Conservation (phyloP, 2,797 vertebrate species). For the Crocodylus rhombifer region DNA sequence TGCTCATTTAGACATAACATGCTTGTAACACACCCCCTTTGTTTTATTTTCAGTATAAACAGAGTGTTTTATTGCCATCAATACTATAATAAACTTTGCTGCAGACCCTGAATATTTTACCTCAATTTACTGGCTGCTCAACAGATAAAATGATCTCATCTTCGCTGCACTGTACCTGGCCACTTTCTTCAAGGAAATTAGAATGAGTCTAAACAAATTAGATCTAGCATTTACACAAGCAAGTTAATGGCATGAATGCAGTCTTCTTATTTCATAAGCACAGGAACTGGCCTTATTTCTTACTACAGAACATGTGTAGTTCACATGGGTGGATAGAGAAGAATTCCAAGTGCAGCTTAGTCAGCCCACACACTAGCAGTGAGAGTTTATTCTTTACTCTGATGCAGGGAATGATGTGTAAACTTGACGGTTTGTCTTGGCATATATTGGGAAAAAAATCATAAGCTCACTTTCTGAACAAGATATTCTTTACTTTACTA, state of each 20-base stretch:
- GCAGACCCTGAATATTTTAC: neutral
- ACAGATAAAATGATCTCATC: neutral
- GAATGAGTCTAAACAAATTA: neutral
- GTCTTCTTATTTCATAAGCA: neutral
- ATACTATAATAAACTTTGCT: neutral
- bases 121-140: neutral
- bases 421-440: neutral
- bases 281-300: neutral
- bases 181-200: neutral
- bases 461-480: neutral
- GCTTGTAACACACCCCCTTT: neutral
- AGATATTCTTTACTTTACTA: too few relatives aligned
- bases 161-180: neutral
- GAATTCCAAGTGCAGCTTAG: neutral
- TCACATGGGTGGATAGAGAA: neutral
- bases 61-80: neutral
- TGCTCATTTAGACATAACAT: neutral
- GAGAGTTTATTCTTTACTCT: neutral
- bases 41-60: neutral
- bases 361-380: neutral
- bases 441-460: neutral
- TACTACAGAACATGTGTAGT: neutral
- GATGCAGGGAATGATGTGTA: neutral
- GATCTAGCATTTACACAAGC: neutral
- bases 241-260: neutral